A percentile compares a stretch with the other conserved stretches of the same genome.
Evolutionary conservation across 2,888 invertebrate species (phyloP).

Genomic region (Alentia gelatinosa): DNA sequence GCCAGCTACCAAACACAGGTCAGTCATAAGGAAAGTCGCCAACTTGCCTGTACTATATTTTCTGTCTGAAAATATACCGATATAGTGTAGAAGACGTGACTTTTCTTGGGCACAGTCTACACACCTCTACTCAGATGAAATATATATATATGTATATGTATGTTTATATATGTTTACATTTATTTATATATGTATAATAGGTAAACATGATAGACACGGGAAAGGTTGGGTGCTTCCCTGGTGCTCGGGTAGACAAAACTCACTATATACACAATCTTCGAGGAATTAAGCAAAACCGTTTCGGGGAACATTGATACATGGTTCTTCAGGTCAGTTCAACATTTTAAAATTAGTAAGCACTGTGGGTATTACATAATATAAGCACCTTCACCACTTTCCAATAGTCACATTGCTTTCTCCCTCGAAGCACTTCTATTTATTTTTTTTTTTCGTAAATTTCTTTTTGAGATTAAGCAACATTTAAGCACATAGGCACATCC

Average conservation of each 20-base stretch:
- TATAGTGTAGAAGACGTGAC: neutral
- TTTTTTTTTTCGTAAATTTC: neutral
- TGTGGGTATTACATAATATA: slow-evolving; percentile 19
- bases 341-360: neutral
- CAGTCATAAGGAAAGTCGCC: neutral
- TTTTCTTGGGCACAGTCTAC: neutral
- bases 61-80: neutral
- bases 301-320: neutral
- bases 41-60: neutral
- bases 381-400: neutral
- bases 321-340: neutral
- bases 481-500: slow-evolving; percentile 3
- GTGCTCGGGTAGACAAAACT: neutral
- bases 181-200: slow-evolving; percentile 25
- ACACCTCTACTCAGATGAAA: neutral
- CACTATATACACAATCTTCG: neutral
- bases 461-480: neutral
- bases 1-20: neutral
- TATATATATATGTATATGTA: slow-evolving; percentile 9
- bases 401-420: neutral
- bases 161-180: slow-evolving; percentile 12
- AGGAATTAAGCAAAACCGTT: neutral
- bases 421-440: neutral
- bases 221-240: neutral
- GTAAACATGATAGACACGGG: neutral